Evolutionary conservation across 1,140 invertebrate species (phyloP).

Genomic region (Riptortus pedestris): DNA sequence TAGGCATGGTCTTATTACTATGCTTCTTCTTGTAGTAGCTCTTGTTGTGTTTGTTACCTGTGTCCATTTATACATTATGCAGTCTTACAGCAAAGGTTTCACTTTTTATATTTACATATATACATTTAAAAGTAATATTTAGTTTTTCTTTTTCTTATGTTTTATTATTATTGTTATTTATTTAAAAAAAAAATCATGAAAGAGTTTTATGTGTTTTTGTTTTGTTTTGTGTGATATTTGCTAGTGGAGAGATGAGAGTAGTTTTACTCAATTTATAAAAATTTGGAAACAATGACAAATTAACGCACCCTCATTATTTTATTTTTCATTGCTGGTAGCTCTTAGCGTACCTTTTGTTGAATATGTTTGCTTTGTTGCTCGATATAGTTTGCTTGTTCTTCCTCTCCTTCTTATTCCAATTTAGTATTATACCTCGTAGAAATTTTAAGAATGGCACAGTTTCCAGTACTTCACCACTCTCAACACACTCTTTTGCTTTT

Average conservation of each 20-base stretch:
- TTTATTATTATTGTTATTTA: not conserved
- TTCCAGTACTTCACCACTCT: no score
- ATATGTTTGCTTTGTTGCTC: no score
- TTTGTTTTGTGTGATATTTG: not conserved
- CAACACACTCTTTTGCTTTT: no score
- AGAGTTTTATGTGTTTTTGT: not conserved
- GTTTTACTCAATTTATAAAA: not conserved
- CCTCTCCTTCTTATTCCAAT: no score
- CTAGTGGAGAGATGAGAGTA: not conserved
- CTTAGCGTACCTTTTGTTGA: not conserved
- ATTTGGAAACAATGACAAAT: conserved; percentile 25
- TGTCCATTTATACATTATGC: no score
- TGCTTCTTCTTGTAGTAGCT: not conserved
- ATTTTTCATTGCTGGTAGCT: conserved; percentile 28
- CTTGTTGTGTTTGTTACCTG: no score
- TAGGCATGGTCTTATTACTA: conserved; percentile 8
- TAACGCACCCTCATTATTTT: conserved; percentile 37
- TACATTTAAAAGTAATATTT: not conserved
- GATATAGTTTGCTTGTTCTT: no score
- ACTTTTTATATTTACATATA: no score
- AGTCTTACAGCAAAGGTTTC: no score
- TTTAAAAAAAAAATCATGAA: not conserved
- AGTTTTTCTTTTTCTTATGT: not conserved
- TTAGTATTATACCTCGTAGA: no score
- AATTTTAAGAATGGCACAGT: no score